Evolutionary conservation across 2,797 vertebrate species (phyloP), one percentile per base, ranked within the genome.

Genomic region (Triplophysa yarkandensis): DNA sequence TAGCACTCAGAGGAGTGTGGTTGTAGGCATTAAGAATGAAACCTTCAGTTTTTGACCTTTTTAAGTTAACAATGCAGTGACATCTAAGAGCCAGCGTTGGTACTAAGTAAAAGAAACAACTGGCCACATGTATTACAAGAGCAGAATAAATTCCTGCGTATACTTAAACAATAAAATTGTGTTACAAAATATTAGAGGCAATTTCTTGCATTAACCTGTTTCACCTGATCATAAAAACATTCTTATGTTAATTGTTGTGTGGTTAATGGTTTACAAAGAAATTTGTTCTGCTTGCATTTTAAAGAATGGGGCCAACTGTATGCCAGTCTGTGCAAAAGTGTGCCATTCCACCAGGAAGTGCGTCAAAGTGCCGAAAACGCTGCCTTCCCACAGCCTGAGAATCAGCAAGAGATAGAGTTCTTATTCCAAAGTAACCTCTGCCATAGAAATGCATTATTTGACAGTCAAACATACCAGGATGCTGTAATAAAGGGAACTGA

Each of bases 1-100:
- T 82, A 87, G 84, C 82, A 80, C 86, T 90, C 84, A 73, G 84
- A 87, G 89, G 83, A 81, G 82, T 81, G 14, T 74, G 83, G 81
- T 83, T 84, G 83, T 80, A 85, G 46, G 7, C n/a, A 50, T 30
- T 27, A 81, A 39, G 66, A 77, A 41, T 63, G 70, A 73, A 17
- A 30, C 50, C 63, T 75, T 54, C 25, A 48, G 17, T 17, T n/a
- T 46, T 17, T 46, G 7, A 14, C 1, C 28, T 55, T 55, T 55
- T 27, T 8, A 19, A 55, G 13, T 28, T 30, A 66, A 73, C 19
- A 44, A 77, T 52, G 71, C 75, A 82, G 81, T 84, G 81, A 83
- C 79, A 83, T 19, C 28, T 1, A 11, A 4, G 7, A 25, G 44
- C 83, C 77, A 83, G 80, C 80, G 78, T 21, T 3, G 48, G 48